phyloP scores from a whole-genome alignment of 23 tunicate genomes.

The Ascidia mentula region DNA sequence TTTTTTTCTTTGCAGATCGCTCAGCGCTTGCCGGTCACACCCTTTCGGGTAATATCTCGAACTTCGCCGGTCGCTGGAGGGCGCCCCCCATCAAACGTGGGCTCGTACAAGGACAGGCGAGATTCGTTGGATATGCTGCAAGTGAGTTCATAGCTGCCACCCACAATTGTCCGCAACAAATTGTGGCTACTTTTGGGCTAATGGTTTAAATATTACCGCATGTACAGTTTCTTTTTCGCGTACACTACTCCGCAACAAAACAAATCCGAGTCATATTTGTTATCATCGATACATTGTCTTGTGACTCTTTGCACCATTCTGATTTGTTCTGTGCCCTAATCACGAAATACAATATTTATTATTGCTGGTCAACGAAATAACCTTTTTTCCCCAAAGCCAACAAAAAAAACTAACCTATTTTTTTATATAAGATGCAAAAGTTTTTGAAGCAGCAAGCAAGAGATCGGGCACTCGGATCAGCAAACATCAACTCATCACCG shows the following conservation, averaged over 20 bases:
- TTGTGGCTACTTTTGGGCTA: too few species aligned
- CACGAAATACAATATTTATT: too few species aligned
- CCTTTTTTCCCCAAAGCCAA: background rate
- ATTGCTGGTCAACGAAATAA: too few species aligned
- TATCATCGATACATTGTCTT: background rate
- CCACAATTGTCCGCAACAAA: too few species aligned
- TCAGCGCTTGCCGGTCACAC: constrained; percentile 29
- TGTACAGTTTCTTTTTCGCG: too few species aligned
- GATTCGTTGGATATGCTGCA: constrained; percentile 69
- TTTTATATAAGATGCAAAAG: constrained; percentile 41
- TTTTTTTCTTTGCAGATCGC: too few species aligned
- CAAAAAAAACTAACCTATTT: background rate
- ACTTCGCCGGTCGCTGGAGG: constrained; percentile 34
- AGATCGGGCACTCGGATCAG: constrained; percentile 41
- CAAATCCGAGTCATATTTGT: too few species aligned
- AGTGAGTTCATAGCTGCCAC: too few species aligned
- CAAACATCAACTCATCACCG: background rate
- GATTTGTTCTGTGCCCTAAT: too few species aligned
- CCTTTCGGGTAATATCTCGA: constrained; percentile 61
- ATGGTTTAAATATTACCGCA: too few species aligned
- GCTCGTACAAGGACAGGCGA: constrained; percentile 32
- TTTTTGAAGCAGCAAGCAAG: constrained; percentile 62
- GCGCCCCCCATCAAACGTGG: background rate
- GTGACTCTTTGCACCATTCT: too few species aligned
- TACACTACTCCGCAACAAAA: too few species aligned